These are phyloP conservation scores for Acanthurus leucopareius DNA, from an alignment of 2,797 vertebrate species.

Conservation along the genomic window DNA sequence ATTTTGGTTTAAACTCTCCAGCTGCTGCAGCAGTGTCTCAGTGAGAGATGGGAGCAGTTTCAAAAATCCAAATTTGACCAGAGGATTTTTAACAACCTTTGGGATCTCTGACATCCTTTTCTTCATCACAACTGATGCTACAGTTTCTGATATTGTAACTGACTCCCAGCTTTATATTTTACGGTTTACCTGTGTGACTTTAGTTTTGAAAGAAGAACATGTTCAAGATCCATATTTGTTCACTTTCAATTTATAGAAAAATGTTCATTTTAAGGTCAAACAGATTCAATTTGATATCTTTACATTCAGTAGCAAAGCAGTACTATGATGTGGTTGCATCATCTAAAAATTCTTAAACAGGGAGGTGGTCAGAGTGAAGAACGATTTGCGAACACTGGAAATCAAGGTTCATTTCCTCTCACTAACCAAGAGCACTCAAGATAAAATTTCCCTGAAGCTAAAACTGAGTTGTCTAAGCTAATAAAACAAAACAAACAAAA, in stretches of 20 bases:
- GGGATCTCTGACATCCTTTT: constrained; percentile 22
- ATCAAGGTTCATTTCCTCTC: not conserved
- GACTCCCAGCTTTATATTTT: not conserved
- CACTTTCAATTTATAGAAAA: not conserved
- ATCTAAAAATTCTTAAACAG: not conserved
- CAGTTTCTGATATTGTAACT: not conserved
- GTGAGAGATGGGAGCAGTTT: constrained; percentile 36
- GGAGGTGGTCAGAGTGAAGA: not conserved
- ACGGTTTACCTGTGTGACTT: not conserved
- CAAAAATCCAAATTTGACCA: constrained; percentile 29
- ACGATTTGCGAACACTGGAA: not conserved
- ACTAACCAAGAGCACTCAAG: not conserved
- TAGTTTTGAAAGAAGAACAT: not conserved
- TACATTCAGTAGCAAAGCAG: not conserved
- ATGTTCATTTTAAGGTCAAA: not conserved
- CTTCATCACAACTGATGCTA: not conserved
- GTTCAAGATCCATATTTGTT: too few relatives aligned
- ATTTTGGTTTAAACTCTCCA: constrained; percentile 53
- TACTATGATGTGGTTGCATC: not conserved
- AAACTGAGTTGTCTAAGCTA: not conserved
- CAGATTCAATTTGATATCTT: not conserved
- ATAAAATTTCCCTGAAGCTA: not conserved
- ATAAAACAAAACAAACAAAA: too few relatives aligned
- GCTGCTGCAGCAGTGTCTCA: constrained; percentile 37
- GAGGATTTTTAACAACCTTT: constrained; percentile 19